phyloP scores from a whole-genome alignment of 1,140 invertebrate species.

The Parasteatoda tepidariorum region DNA sequence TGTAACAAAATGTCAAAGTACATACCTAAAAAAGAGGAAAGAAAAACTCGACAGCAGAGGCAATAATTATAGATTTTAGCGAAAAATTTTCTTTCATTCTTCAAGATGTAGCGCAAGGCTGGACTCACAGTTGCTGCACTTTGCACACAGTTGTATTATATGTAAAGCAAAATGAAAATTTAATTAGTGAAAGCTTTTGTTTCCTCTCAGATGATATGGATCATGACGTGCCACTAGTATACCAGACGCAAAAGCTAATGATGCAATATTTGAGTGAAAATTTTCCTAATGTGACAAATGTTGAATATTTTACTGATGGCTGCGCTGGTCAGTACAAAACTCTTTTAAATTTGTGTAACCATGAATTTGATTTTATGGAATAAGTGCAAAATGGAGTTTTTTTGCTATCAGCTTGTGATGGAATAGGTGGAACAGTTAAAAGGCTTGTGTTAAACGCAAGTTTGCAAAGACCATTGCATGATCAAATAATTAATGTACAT shows the following conservation, averaged over 20 bases:
- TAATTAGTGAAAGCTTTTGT: no score
- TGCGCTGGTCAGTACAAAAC: neutral
- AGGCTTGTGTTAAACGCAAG: constrained; percentile 1
- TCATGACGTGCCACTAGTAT: neutral
- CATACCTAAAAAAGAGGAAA: constrained; percentile 22
- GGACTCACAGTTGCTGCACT: constrained; percentile 62
- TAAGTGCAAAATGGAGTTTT: constrained; percentile 54
- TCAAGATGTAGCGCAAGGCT: constrained; percentile 62
- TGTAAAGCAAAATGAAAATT: neutral
- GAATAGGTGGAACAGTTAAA: constrained; percentile 61
- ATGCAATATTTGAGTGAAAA: no score
- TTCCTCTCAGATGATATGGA: neutral
- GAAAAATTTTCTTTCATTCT: no score
- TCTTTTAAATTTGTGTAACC: constrained; percentile 36
- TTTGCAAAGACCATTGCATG: no score
- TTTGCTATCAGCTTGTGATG: constrained; percentile 61
- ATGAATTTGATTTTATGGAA: constrained; percentile 17
- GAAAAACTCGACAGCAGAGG: constrained; percentile 3
- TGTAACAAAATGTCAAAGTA: constrained; percentile 20
- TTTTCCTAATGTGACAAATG: neutral
- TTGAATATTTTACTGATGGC: no score
- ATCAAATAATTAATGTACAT: no score
- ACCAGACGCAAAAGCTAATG: neutral
- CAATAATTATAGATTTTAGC: constrained; percentile 61
- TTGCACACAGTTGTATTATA: no score